Percentiles rank a stretch among this genome's conserved stretches.
Evolutionary conservation across 2,888 invertebrate species (phyloP).

Genomic region (Rhorus exstirpatorius): DNA sequence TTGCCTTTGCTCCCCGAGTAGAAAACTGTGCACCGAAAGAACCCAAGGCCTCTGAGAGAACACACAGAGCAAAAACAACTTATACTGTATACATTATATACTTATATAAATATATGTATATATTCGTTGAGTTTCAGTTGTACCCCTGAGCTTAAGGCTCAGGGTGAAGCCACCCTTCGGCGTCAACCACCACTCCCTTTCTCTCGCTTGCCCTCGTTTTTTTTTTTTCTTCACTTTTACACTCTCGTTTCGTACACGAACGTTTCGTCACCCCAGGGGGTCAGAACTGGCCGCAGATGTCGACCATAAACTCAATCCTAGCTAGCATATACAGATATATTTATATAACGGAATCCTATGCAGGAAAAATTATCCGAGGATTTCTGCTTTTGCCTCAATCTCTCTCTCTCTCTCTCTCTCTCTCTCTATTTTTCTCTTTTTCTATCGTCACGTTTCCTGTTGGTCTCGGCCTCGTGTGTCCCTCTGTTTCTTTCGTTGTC

Average conservation of each 20-base stretch:
- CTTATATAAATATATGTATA: constrained; percentile 8
- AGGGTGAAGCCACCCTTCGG: constrained; percentile 59
- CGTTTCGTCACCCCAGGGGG: constrained; percentile 84
- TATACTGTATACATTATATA: constrained; percentile 10
- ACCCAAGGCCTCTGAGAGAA: constrained; percentile 17
- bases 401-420: too few species aligned
- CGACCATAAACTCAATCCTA: constrained; percentile 80
- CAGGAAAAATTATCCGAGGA: constrained; percentile 49
- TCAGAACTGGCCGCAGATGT: constrained; percentile 85
- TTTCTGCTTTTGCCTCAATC: constrained; percentile 45
- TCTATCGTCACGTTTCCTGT: constrained; percentile 52
- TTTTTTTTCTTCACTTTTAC: constrained; percentile 65
- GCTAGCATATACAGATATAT: constrained; percentile 68
- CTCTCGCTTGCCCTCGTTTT: constrained; percentile 34
- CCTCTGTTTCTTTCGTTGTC: constrained; percentile 24
- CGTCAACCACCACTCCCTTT: constrained; percentile 37
- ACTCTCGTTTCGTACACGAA: constrained; percentile 76
- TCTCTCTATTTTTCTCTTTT: constrained; percentile 51
- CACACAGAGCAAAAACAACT: constrained; percentile 24
- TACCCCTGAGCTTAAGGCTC: constrained; percentile 45
- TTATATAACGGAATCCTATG: constrained; percentile 25
- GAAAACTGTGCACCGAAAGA: constrained; percentile 44
- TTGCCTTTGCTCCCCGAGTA: constrained; percentile 76
- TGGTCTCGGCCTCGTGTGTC: constrained; percentile 5
- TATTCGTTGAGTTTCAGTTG: constrained; percentile 52